A percentile compares a stretch with the other conserved stretches of the same genome.
These are phyloP conservation scores for Gasterosteus aculeatus DNA, from an alignment of 2,113 vertebrate species.

Conservation along the genomic window DNA sequence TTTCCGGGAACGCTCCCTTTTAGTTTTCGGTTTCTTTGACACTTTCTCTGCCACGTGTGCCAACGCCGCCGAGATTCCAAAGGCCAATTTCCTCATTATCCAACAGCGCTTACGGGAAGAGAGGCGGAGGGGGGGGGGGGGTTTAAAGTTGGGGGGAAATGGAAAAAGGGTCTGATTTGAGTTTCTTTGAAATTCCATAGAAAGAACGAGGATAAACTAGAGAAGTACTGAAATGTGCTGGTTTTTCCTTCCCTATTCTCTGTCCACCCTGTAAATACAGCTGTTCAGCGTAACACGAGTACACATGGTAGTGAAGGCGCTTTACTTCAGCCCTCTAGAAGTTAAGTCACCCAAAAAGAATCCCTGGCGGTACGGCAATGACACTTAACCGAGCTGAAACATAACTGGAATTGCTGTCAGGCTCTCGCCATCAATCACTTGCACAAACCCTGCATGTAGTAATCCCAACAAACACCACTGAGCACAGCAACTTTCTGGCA, in stretches of 20 bases:
- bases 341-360: slow-evolving; percentile 42
- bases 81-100: slow-evolving; percentile 62
- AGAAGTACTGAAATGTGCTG: slow-evolving; percentile 7
- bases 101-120: slow-evolving; percentile 66
- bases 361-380: slow-evolving; percentile 42
- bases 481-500: slow-evolving; percentile 43
- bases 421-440: slow-evolving; percentile 52
- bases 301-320: neutral
- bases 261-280: slow-evolving; percentile 4
- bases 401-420: slow-evolving; percentile 49
- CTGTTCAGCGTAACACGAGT: slow-evolving; percentile 1
- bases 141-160: slow-evolving; percentile 48
- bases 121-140: slow-evolving; percentile 45
- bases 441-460: slow-evolving; percentile 47
- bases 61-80: slow-evolving; percentile 44
- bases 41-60: slow-evolving; percentile 46
- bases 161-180: slow-evolving; percentile 59
- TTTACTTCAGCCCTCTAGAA: slow-evolving; percentile 12
- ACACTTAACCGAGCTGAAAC: slow-evolving; percentile 55
- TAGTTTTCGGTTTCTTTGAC: slow-evolving; percentile 47
- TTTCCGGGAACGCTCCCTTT: slow-evolving; percentile 48
- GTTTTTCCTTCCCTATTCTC: slow-evolving; percentile 25
- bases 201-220: slow-evolving; percentile 31
- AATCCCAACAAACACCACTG: slow-evolving; percentile 57
- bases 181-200: slow-evolving; percentile 48